Evolutionary conservation across 2,797 vertebrate species (phyloP).

Genomic region (Champsocephalus gunnari): DNA sequence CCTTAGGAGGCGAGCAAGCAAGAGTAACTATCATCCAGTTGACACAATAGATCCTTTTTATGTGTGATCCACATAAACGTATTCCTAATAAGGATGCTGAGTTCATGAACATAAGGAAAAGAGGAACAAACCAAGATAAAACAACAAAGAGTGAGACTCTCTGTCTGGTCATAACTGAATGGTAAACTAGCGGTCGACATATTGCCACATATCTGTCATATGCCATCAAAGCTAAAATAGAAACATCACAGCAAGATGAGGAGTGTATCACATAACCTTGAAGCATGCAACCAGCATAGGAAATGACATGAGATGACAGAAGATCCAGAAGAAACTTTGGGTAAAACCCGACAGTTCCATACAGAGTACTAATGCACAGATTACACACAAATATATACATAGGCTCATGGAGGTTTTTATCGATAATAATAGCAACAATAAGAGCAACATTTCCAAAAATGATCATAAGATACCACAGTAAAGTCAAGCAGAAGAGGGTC

Average conservation of each 20-base stretch:
- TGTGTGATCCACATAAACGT: slow-evolving; percentile 39
- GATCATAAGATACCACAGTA: slow-evolving; percentile 49
- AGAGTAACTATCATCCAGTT: slow-evolving; percentile 50
- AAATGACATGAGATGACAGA: slow-evolving; percentile 40
- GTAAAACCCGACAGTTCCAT: slow-evolving; percentile 60
- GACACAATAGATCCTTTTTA: slow-evolving; percentile 51
- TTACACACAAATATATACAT: slow-evolving; percentile 65
- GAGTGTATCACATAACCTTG: slow-evolving; percentile 61
- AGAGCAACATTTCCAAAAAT: slow-evolving; percentile 36
- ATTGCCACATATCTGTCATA: slow-evolving; percentile 69
- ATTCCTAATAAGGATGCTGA: slow-evolving; percentile 36
- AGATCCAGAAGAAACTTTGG: slow-evolving; percentile 64
- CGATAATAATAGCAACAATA: slow-evolving; percentile 25
- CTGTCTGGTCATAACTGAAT: slow-evolving; percentile 45
- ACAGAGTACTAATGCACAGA: slow-evolving; percentile 49
- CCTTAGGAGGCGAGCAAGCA: slow-evolving; percentile 20
- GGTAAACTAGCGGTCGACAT: slow-evolving; percentile 58
- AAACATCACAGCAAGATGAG: slow-evolving; percentile 42
- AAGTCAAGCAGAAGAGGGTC: slow-evolving; percentile 22
- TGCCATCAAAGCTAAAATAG: slow-evolving; percentile 60
- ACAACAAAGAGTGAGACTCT: slow-evolving; percentile 33
- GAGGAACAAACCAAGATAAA: slow-evolving; percentile 48
- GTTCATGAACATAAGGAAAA: slow-evolving; percentile 53
- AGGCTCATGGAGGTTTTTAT: slow-evolving; percentile 57
- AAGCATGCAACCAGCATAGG: slow-evolving; percentile 54